phyloP scores from a whole-genome alignment of 64 coral and sea anemone species.

The Acropora yongei region DNA sequence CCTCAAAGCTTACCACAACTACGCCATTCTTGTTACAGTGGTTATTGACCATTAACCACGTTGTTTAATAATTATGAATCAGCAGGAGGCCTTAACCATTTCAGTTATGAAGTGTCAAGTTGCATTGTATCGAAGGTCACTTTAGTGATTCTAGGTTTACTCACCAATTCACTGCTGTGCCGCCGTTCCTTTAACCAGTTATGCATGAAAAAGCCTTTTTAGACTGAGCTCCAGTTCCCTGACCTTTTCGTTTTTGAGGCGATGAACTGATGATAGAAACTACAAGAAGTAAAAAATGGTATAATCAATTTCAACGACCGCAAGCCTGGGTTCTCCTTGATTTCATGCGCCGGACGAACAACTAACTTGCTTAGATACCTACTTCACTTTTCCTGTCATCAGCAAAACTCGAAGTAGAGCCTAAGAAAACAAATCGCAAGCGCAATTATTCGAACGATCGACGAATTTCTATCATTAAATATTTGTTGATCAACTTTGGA shows the following conservation, averaged over 20 bases:
- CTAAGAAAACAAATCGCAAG: neutral
- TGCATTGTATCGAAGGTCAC: no score
- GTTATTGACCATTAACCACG: no score
- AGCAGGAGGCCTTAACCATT: no score
- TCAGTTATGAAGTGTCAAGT: no score
- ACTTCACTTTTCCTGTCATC: slow-evolving; percentile 44
- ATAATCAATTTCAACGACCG: neutral
- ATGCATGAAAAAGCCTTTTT: neutral
- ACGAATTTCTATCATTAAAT: no score
- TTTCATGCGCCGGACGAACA: no score
- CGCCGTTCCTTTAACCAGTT: neutral
- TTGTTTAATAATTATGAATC: no score
- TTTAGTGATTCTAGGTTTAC: no score
- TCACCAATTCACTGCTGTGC: no score
- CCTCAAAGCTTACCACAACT: no score
- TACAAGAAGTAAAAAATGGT: neutral
- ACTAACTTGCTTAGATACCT: neutral
- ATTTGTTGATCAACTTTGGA: no score
- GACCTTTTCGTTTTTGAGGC: slow-evolving; percentile 72
- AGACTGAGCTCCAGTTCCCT: slow-evolving; percentile 60
- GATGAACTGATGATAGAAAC: slow-evolving; percentile 71
- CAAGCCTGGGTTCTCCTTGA: neutral
- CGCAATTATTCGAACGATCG: neutral
- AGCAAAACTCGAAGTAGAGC: slow-evolving; percentile 22
- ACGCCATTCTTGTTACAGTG: no score